Base-by-base conservation (phyloP, 2,888 invertebrate genomes). In the Neoascia interrupta region DNA sequence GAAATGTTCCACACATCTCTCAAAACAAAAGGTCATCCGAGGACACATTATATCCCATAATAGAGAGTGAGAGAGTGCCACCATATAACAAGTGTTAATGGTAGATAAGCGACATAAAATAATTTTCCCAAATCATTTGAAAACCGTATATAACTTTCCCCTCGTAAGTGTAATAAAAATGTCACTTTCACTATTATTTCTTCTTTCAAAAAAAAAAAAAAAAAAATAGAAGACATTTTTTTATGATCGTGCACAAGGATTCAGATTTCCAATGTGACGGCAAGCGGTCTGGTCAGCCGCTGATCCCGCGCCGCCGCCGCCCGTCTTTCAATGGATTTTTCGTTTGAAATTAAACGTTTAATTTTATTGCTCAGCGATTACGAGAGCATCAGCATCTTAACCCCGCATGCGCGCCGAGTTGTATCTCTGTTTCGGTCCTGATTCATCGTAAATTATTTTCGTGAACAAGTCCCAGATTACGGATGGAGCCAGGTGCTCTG, bases 161-260 rank as follows among this genome's bases (percentile, higher is more conserved):
- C 51, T 13, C 36, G n/a, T 15, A 47, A 11, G 28, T 47, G 54
- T 21, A 54, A 66, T 74, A 47, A 74, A 74, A 74, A 19, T 68
- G 60, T 68, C 74, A 74, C 74, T 74, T 74, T 74, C 68, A 64
- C 74, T 68, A n/a, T n/a, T n/a, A n/a, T n/a, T n/a, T n/a, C n/a
- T n/a, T n/a, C n/a, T n/a, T 39, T 19, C 21, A 13, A 21, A 53
- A 26, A 63, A 39, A 54, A 21, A 43, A 54, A 16, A n/a, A n/a
- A n/a, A n/a, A n/a, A n/a, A n/a, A n/a, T n/a, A n/a, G n/a, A n/a
- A 37, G n/a, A 21, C 31, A 15, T 13, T 47, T 49, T 68, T 68
- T 68, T 58, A 68, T 56, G 68, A 68, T 39, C 68, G 19, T n/a
- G n/a, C n/a, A n/a, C n/a, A n/a, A n/a, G 49, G 39, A 39, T 19